phyloP scores from a whole-genome alignment of 2,113 vertebrate genomes.

The Cryptomyrus ogoouensis region DNA sequence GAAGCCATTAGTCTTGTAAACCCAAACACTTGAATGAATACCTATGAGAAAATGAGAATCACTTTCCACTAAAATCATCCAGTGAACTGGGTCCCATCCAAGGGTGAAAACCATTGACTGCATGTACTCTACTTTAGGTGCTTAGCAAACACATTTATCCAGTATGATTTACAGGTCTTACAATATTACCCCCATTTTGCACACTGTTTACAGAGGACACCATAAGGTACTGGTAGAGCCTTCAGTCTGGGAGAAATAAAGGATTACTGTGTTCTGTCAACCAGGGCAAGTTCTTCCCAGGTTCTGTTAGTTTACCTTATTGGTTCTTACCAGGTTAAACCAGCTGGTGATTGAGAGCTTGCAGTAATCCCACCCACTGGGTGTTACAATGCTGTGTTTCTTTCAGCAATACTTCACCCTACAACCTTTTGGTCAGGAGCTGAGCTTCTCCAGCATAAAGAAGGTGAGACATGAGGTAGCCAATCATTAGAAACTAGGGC shows the following conservation, averaged over 20 bases:
- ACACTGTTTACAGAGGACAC: neutral
- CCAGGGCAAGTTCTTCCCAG: neutral
- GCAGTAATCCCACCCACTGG: neutral
- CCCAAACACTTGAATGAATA: neutral
- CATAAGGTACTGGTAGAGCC: neutral
- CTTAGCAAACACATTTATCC: neutral
- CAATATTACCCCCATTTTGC: neutral
- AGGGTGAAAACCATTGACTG: neutral
- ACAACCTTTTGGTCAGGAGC: neutral
- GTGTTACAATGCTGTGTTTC: neutral
- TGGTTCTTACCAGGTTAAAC: neutral
- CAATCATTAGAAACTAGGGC: neutral
- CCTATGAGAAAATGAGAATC: neutral
- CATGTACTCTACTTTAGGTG: neutral
- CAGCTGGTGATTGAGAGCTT: neutral
- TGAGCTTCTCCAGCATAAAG: neutral
- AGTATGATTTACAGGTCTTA: neutral
- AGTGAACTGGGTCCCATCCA: neutral
- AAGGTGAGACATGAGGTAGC: neutral
- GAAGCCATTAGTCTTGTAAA: neutral
- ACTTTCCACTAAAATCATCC: neutral
- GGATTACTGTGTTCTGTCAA: neutral
- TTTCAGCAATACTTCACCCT: neutral
- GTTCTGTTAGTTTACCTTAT: neutral
- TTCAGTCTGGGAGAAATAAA: neutral